Conservation (phyloP, 2,113 vertebrate species). For the Gobius niger region DNA sequence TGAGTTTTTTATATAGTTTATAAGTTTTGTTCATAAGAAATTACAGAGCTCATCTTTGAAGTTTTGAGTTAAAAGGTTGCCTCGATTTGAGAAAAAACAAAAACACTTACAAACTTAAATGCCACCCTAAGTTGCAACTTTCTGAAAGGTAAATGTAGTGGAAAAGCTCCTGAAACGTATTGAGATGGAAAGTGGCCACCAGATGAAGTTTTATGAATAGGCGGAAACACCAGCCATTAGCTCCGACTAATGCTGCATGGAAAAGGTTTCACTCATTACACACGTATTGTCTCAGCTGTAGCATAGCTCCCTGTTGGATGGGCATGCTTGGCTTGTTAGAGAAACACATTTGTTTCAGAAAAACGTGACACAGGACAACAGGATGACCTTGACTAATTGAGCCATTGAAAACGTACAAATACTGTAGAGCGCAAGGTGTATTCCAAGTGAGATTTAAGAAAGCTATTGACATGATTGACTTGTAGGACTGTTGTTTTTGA, state of each 20-base stretch:
- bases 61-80: too few relatives aligned
- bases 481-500: background rate
- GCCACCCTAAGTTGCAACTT: background rate
- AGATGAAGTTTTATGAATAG: conserved; percentile 3
- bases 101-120: too few relatives aligned
- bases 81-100: too few relatives aligned
- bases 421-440: conserved; percentile 9
- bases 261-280: conserved; percentile 16
- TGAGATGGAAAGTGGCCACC: background rate
- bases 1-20: too few relatives aligned
- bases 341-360: background rate
- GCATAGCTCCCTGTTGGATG: background rate
- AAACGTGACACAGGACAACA: conserved; percentile 8
- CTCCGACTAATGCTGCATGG: background rate
- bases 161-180: background rate
- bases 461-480: background rate
- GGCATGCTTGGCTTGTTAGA: conserved; percentile 2
- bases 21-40: too few relatives aligned
- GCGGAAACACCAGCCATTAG: background rate
- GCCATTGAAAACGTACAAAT: background rate
- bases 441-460: conserved; percentile 4
- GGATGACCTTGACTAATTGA: background rate
- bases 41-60: too few relatives aligned
- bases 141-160: conserved; percentile 1
- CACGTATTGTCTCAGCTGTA: conserved; percentile 4